These are phyloP conservation scores for Ectobius pallidus DNA, from an alignment of 2,888 invertebrate species.

Conservation along the genomic window DNA sequence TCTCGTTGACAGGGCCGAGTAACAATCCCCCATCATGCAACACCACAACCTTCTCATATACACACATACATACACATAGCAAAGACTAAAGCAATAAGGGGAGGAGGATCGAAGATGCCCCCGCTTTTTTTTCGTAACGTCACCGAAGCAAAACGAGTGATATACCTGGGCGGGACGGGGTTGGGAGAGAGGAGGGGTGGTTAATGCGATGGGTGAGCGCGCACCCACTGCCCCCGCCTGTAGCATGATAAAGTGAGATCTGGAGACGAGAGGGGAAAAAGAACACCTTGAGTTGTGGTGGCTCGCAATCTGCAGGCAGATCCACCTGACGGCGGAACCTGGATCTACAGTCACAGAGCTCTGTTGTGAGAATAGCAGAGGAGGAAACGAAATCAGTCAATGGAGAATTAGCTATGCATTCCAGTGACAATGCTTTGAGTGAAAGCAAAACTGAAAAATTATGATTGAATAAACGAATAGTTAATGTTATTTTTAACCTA, in stretches of 20 bases:
- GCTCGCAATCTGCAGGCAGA: constrained; percentile 11
- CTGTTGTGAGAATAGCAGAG: neutral
- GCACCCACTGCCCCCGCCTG: constrained; percentile 16
- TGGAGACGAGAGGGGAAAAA: neutral
- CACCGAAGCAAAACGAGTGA: constrained; percentile 19
- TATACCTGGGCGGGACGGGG: constrained; percentile 34
- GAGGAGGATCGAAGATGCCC: neutral
- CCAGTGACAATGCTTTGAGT: no score
- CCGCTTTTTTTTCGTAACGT: neutral
- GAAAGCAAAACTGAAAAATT: no score
- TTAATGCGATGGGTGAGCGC: constrained; percentile 33
- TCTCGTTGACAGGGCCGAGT: constrained; percentile 41
- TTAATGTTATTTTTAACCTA: no score
- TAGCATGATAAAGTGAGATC: neutral
- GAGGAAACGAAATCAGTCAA: constrained; percentile 13
- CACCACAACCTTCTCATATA: constrained; percentile 2
- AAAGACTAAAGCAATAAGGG: neutral
- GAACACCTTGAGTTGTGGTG: constrained; percentile 8
- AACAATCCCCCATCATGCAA: constrained; percentile 5
- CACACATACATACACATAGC: neutral
- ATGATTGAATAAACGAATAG: no score
- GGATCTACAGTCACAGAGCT: neutral
- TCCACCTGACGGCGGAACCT: constrained; percentile 19
- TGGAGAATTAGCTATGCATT: no score
- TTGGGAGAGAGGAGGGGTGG: constrained; percentile 2